Evolutionary conservation across 2,113 vertebrate species (phyloP), one percentile per base, ranked within the genome.

Genomic region (Oostethus manadensis): DNA sequence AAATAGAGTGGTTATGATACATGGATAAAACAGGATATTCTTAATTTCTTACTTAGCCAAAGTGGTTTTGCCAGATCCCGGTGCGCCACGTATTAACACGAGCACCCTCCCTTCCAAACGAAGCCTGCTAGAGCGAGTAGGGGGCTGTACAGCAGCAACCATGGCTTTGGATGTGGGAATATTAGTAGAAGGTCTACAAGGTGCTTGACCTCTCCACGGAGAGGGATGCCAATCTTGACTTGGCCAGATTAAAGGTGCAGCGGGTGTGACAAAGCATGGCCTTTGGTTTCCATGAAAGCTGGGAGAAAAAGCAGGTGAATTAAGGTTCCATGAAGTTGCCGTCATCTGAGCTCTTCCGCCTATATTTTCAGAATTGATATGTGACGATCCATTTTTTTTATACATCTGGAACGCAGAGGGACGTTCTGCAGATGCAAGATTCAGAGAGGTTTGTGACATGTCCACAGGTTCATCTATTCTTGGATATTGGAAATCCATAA

Each of bases 11-110:
- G 5, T 55, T 9, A 21, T 21, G 6, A 21, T 33, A 4, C 29
- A 33, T 33, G 10, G 8, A 26, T 58, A 18, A 22, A 8, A 46
- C 26, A n/a, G 4, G 40, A 44, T 21, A 44, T 44, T 5, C 10
- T n/a, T 63, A 33, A 17, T 51, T 33, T 40, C 58, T 66, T 92
- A 98, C 97, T 92, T 93, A 83, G 94, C 95, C 83, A 97, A 76
- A 62, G 93, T 93, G 15, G 94, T 92, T 89, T 99, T 99, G 73
- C 97, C 97, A 69, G 94, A 96, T 84, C 97, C 97, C 0, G 97
- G 95, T 73, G 94, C 92, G 4, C 97, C 97, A 84, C 96, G 93
- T 60, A 99, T 91, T 76, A 99, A 84, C 74, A 99, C 88, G 45
- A 99, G 90, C 23, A 95, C 88, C 71, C 86, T 91, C 64, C 94